A percentile compares a stretch with the other conserved stretches of the same genome.
Evolutionary conservation across 2,113 vertebrate genomes (phyloP).

Genomic region (Vanacampus margaritifer): DNA sequence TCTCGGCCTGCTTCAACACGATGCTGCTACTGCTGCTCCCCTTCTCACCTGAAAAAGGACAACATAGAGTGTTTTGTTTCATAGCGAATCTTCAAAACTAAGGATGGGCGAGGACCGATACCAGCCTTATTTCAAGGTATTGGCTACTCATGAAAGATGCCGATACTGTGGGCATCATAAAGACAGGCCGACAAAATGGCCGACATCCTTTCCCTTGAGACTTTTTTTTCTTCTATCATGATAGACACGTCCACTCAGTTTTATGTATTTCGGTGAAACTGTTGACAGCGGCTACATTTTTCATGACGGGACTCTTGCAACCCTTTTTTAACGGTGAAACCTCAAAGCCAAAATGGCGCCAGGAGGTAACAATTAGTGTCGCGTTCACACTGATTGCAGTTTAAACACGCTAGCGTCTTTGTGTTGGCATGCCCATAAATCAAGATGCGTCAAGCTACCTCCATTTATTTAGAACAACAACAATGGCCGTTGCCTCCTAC

Average conservation of each 20-base stretch:
- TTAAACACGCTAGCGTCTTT: not conserved
- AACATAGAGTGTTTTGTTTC: not conserved
- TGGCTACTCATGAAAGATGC: no score
- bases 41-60: slow-evolving; percentile 74
- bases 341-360: not conserved
- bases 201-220: not conserved
- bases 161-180: no score
- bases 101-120: no score
- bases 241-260: not conserved
- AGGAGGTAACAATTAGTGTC: not conserved
- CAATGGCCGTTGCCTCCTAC: not conserved
- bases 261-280: not conserved
- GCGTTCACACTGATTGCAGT: not conserved
- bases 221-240: not conserved
- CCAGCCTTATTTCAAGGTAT: no score
- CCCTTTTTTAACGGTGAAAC: not conserved
- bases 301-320: not conserved
- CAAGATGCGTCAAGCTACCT: not conserved
- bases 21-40: slow-evolving; percentile 78
- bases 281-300: not conserved
- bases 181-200: no score
- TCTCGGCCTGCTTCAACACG: slow-evolving; percentile 87
- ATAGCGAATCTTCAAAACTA: no score
- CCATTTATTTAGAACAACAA: not conserved
- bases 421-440: not conserved